Evolutionary conservation across 2,888 invertebrate genomes (phyloP), one percentile per base, ranked within the genome.

Genomic region (Tholera decimalis): DNA sequence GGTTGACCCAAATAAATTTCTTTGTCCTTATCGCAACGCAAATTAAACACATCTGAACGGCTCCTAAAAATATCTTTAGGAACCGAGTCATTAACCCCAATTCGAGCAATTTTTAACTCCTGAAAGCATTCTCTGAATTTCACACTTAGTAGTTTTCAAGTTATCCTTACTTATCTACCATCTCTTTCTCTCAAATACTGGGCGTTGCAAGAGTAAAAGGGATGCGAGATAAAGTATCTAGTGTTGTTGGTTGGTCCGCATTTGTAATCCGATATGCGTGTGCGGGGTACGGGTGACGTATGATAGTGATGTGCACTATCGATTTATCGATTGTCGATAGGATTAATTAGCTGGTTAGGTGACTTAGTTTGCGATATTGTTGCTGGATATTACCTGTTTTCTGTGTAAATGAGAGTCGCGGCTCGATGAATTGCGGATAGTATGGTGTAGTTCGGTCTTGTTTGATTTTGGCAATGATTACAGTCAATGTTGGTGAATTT

Each of bases 221-320:
- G 88, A 88, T 8, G 41, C 46, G 15, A 22, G 61, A 79, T 66
- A 77, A 60, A 75, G 77, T 82, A 83, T 81, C 79, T 82, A 80
- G 80, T 83, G 77, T 66, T 79, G 77, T 79, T 76, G 75, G 86
- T 80, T 83, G 84, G 80, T 86, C 69, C 81, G 82, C 84, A 88
- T 91, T 91, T 89, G 93, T 89, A 92, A 93, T 88, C 81, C 81
- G 91, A 93, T 93, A 93, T 83, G 84, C 93, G 92, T 93, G 92
- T 88, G 87, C 85, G 85, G 83, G 82, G 83, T 81, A 84, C 82
- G 83, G 82, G 78, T 87, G 86, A 83, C 71, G 77, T 65, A 64
- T 74, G 75, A 59, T 84, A 88, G 89, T 79, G 89, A 76, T 77
- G 87, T 63, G 43, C 43, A 65, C 43, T 74, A 73, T 79, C 77